These are phyloP conservation scores for Dipodomys merriami DNA, from an alignment of 2,113 vertebrate species.

Conservation along the genomic window DNA sequence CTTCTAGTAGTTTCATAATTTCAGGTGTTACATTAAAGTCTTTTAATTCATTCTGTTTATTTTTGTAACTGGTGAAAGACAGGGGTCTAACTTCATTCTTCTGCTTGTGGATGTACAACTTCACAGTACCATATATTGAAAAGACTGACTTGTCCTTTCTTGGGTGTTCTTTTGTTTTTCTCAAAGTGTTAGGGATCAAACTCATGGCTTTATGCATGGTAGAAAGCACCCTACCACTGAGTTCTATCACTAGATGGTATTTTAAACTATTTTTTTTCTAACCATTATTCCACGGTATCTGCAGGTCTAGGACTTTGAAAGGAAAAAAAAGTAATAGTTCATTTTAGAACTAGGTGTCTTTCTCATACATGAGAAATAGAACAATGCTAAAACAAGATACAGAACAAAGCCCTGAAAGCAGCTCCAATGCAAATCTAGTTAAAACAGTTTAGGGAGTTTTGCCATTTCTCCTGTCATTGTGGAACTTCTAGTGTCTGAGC, in stretches of 20 bases:
- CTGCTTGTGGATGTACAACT: not conserved
- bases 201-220: not conserved
- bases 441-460: not conserved
- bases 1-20: not conserved
- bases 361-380: not conserved
- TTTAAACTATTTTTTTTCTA: conserved; percentile 32
- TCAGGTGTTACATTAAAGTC: not conserved
- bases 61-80: not conserved
- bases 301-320: not conserved
- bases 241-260: not conserved
- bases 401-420: not conserved
- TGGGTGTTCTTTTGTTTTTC: not conserved
- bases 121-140: not conserved
- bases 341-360: conserved; percentile 47
- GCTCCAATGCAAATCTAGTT: not conserved
- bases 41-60: not conserved
- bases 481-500: not conserved
- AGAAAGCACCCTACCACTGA: not conserved
- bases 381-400: not conserved
- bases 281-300: conserved; percentile 10
- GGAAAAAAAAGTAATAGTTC: conserved; percentile 5
- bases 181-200: not conserved
- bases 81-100: not conserved
- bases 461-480: conserved; percentile 16
- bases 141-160: not conserved